Evolutionary conservation across 1,140 invertebrate genomes (phyloP).

Genomic region (Amphibalanus amphitrite): DNA sequence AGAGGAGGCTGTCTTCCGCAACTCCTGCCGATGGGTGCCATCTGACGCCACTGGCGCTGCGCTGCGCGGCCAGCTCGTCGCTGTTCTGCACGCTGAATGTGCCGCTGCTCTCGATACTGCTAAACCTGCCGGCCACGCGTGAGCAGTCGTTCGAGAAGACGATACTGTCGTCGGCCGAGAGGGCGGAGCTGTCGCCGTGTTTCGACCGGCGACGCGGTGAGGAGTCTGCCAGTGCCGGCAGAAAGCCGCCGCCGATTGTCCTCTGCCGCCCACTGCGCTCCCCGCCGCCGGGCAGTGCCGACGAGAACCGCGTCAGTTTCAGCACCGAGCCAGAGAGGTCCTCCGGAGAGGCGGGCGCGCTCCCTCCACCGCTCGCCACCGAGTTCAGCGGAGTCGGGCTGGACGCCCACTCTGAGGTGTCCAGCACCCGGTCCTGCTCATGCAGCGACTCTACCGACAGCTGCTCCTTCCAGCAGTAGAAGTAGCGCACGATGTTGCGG

Average conservation of each 20-base stretch:
- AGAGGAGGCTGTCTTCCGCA: background rate
- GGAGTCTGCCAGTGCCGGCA: background rate
- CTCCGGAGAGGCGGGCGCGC: too few relatives aligned
- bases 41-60: background rate
- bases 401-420: background rate
- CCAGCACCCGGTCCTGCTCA: constrained; percentile 27
- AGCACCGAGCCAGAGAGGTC: background rate
- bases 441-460: constrained; percentile 77
- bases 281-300: background rate
- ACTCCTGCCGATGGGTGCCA: background rate
- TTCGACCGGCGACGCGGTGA: too few relatives aligned
- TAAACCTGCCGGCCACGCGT: too few relatives aligned
- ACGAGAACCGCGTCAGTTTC: background rate
- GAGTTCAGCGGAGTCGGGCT: background rate
- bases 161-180: background rate
- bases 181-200: too few relatives aligned
- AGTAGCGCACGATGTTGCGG: constrained; percentile 84
- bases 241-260: background rate
- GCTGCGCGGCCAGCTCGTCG: background rate
- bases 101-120: background rate
- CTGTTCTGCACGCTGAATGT: background rate
- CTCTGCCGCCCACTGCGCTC: background rate
- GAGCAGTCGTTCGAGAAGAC: background rate
- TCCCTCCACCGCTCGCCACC: background rate
- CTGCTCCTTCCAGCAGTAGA: constrained; percentile 80